Percentiles rank a stretch among this genome's conserved stretches.
Evolutionary conservation across 1,140 invertebrate species (phyloP).

Genomic region (Adoxophyes honmai): DNA sequence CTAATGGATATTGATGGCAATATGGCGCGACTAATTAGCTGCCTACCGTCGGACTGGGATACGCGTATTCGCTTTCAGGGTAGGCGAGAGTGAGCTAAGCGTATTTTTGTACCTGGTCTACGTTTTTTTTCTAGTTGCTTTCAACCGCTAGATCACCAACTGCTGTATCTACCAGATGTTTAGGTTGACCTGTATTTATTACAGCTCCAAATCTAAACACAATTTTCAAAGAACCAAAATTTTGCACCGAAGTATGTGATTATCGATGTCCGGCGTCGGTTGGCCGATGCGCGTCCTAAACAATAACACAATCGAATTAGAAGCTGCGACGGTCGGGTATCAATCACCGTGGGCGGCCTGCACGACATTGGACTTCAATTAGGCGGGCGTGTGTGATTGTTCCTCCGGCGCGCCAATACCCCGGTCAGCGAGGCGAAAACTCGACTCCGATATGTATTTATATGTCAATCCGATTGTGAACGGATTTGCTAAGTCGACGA

Average conservation of each 20-base stretch:
- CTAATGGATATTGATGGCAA: constrained; percentile 72
- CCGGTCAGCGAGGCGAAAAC: not conserved
- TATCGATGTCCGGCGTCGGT: constrained; percentile 18
- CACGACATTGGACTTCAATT: constrained; percentile 75
- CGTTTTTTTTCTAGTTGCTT: too few species aligned
- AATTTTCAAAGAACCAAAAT: too few species aligned
- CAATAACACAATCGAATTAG: constrained; percentile 66
- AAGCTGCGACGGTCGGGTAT: constrained; percentile 50
- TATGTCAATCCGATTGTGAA: not conserved
- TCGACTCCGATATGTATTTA: not conserved
- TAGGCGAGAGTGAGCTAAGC: not conserved
- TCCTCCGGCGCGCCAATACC: constrained; percentile 22
- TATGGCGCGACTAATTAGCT: constrained; percentile 65
- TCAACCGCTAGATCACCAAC: too few species aligned
- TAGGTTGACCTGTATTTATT: too few species aligned
- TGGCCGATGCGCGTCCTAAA: constrained; percentile 45
- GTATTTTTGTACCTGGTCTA: too few species aligned
- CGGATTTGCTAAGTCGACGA: not conserved
- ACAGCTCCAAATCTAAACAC: too few species aligned
- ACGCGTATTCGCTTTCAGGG: not conserved
- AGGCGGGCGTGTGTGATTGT: constrained; percentile 70
- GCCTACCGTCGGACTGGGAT: constrained; percentile 33
- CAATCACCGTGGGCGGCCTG: constrained; percentile 69
- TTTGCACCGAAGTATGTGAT: not conserved
- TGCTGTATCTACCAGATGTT: too few species aligned